Evolutionary conservation across 2,888 invertebrate species (phyloP), one percentile per base, ranked within the genome.

Genomic region (Bimastos eiseni): DNA sequence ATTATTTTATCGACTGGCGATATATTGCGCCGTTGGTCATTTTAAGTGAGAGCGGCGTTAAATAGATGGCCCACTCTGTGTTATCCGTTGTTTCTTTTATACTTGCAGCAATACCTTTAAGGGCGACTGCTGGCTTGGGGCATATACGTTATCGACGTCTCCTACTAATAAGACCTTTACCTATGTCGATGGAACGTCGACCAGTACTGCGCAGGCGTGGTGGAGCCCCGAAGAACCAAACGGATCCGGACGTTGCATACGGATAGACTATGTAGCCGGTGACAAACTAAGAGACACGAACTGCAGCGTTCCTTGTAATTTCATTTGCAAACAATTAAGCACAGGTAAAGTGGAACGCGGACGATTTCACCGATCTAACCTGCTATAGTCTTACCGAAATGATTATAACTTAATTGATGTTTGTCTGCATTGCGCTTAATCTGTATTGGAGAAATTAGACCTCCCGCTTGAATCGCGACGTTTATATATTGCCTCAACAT

Each of bases 51-150:
- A 44, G 19, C 19, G 44, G 19, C 44, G 44, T 44, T 44, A 19
- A 44, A 44, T 13, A 19, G n/a, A n/a, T n/a, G n/a, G n/a, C n/a
- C n/a, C n/a, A 4, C 70, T 2, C 17, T 17, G 17, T 17, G 11
- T 70, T 13, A 6, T 24, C 30, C 30, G 3, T 30, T n/a, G 70
- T 70, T 13, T 30, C 30, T n/a, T n/a, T n/a, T n/a, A n/a, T n/a
- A n/a, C n/a, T n/a, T 86, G 24, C 86, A 86, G 86, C 34, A 36
- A 86, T 36, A 86, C 86, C 86, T 36, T 86, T 6, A 86, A 36
- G 8, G 86, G 6, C 19, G 86, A 86, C 86, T 36, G 86, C 1
- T 86, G 21, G 34, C 86, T 86, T 11, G 86, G 86, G 13, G 86
- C 86, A 2, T 24, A 33, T 86, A 34, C n/a, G 36, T 6, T 1